Conservation (phyloP, 1,140 invertebrate species). For the Nylanderia fulva region DNA sequence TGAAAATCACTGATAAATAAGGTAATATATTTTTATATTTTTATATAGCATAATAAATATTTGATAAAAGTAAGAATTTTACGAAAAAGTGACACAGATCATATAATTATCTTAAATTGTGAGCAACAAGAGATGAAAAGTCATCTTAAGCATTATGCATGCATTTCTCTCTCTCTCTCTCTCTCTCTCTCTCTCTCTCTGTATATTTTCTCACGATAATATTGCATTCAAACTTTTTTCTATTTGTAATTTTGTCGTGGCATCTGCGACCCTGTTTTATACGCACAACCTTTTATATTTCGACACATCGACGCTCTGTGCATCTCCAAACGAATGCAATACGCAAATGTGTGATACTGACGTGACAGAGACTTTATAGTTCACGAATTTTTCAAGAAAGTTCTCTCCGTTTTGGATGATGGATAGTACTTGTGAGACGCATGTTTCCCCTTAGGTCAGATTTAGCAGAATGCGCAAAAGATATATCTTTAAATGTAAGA, state of each 20-base stretch:
- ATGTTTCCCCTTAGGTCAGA: background rate
- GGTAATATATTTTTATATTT: no score
- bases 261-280: constrained; percentile 22
- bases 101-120: background rate
- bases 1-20: no score
- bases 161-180: constrained; percentile 38
- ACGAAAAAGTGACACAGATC: background rate
- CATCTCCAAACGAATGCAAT: background rate
- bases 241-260: background rate
- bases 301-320: constrained; percentile 12
- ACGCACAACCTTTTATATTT: constrained; percentile 21
- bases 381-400: background rate
- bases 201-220: constrained; percentile 35
- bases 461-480: background rate
- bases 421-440: background rate
- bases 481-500: constrained; percentile 13
- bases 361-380: constrained; percentile 23
- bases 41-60: no score
- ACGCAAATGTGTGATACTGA: constrained; percentile 7
- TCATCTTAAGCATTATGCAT: constrained; percentile 50
- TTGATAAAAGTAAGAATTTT: no score
- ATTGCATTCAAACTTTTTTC: background rate
- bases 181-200: constrained; percentile 21
- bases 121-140: background rate
- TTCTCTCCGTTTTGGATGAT: background rate